Evolutionary conservation across 2,113 vertebrate genomes (phyloP), one percentile per base, ranked within the genome.

Genomic region (Anhinga rufa): DNA sequence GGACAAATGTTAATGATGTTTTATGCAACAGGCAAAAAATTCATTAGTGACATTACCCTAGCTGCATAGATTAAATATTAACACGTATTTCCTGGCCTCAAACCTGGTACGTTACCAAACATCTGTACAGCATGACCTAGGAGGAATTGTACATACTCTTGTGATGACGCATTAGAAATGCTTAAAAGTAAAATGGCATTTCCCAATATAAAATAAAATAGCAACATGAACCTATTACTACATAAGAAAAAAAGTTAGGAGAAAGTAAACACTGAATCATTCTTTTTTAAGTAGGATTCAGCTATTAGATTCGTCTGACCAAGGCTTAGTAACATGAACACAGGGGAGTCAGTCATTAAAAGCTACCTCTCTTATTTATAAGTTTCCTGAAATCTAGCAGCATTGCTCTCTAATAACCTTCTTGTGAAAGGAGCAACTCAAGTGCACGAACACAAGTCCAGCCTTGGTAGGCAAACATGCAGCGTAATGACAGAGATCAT

Each of bases 311-410:
- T 52, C 0, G 0, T 52, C 66, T 82, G 79, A 66, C 46, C 26
- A 31, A 58, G 66, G 70, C 76, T 86, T 24, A 83, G 66, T 48
- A 72, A 74, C 74, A 18, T 2, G n/a, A 81, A 34, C 84, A 57
- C 54, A 46, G 42, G 6, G 48, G 14, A 91, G 34, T 12, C 19
- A 22, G 51, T 64, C 52, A 61, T 46, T 52, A 79, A 79, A 81
- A 72, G 34, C 71, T 29, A 61, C 75, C 95, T 96, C 93, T 95
- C 92, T 57, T 68, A 85, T 77, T 91, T 69, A 82, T 34, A 36
- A 46, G 14, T 52, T 76, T 68, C 57, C 52, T 91, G 72, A 55
- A 54, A 46, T 64, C 36, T 38, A 61, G 52, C 62, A 61, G 78
- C 26, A 1, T 4, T 71, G 84, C 60, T 76, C 95, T 88, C 57